Conservation (phyloP, 2,888 invertebrate genomes). For the Sabatieria punctata region DNA sequence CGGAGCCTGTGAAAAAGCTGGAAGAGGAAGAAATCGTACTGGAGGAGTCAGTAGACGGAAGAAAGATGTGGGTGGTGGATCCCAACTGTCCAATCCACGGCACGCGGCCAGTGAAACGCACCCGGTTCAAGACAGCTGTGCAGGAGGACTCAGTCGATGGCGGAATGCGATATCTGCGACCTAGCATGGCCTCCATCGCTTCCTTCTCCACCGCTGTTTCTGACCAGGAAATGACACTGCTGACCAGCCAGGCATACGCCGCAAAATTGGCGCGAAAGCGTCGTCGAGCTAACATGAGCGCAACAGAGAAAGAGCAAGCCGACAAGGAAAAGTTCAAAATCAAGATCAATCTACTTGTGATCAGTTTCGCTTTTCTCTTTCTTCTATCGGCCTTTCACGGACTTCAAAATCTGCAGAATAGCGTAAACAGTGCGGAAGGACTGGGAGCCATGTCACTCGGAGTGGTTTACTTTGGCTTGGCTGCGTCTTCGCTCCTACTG, state of each 20-base stretch:
- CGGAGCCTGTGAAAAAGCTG: too few relatives aligned
- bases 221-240: too few relatives aligned
- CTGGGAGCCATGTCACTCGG: conserved; percentile 73
- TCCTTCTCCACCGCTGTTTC: too few relatives aligned
- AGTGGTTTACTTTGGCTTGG: conserved; percentile 75
- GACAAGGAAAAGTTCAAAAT: conserved; percentile 21
- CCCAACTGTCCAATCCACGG: background rate
- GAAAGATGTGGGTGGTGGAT: background rate
- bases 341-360: conserved; percentile 55
- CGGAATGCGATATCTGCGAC: too few relatives aligned
- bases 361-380: conserved; percentile 81
- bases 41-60: too few relatives aligned
- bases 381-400: conserved; percentile 78
- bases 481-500: conserved; percentile 84
- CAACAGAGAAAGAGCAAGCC: background rate
- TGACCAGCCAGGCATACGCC: background rate
- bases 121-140: background rate
- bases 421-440: conserved; percentile 44
- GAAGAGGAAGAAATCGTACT: too few relatives aligned
- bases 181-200: too few relatives aligned
- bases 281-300: background rate
- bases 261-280: conserved; percentile 1
- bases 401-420: conserved; percentile 61
- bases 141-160: background rate
- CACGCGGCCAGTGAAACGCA: background rate